These are phyloP conservation scores for Bombus difficillimus DNA, from an alignment of 1,140 invertebrate genomes.

Conservation along the genomic window DNA sequence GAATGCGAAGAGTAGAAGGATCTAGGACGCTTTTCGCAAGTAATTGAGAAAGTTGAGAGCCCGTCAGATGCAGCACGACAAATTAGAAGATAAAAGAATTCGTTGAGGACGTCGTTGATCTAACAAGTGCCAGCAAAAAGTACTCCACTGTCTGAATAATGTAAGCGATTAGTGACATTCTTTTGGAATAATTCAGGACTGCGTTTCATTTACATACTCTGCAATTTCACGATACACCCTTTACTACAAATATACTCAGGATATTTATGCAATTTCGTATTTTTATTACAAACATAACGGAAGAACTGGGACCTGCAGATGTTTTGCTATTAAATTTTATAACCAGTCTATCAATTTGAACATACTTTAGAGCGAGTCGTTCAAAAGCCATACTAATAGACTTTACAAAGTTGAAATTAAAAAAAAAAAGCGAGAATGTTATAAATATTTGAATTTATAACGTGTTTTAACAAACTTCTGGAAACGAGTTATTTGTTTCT, in stretches of 20 bases:
- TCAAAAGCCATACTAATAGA: no score
- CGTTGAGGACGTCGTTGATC: conserved; percentile 19
- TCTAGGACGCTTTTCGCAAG: background rate
- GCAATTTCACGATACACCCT: background rate
- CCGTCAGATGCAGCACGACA: conserved; percentile 38
- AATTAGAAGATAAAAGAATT: conserved; percentile 49
- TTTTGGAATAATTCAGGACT: background rate
- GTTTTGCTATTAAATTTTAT: background rate
- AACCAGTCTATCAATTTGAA: no score
- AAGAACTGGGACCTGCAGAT: background rate
- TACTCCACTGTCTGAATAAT: conserved; percentile 28
- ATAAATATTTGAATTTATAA: no score
- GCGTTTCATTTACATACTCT: conserved; percentile 2
- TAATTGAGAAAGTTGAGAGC: conserved; percentile 33
- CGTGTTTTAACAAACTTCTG: no score
- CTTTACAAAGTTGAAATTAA: no score
- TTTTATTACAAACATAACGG: background rate
- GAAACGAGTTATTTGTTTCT: no score
- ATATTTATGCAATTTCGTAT: background rate
- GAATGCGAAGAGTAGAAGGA: background rate
- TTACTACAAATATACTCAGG: background rate
- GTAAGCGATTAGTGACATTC: conserved; percentile 30
- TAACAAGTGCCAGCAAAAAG: conserved; percentile 26
- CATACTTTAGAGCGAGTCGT: no score
- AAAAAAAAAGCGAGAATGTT: no score